Evolutionary conservation across 2,888 invertebrate genomes (phyloP).

Genomic region (Synergus umbraculus): DNA sequence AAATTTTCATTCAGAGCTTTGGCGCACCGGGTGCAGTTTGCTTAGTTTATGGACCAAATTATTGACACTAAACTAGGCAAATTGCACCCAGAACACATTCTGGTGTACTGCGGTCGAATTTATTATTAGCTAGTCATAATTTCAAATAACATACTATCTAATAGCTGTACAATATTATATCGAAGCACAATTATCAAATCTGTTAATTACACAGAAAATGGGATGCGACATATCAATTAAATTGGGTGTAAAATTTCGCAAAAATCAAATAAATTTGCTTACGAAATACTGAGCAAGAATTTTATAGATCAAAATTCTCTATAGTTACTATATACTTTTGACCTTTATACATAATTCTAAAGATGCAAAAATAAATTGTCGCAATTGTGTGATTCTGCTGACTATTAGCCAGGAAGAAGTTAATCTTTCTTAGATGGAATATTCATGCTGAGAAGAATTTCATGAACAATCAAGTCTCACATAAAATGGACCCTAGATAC

Average conservation of each 20-base stretch:
- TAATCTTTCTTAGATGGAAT: too few relatives aligned
- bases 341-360: too few relatives aligned
- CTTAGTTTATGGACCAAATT: conserved; percentile 26
- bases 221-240: background rate
- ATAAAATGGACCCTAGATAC: background rate
- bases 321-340: too few relatives aligned
- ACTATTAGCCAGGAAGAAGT: too few relatives aligned
- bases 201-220: background rate
- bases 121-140: conserved; percentile 19
- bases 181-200: background rate
- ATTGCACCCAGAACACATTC: conserved; percentile 14
- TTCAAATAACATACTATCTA: background rate
- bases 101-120: background rate
- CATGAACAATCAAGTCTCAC: background rate
- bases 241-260: too few relatives aligned
- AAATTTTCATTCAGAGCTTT: background rate
- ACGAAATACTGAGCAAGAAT: too few relatives aligned
- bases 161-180: background rate
- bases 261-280: too few relatives aligned
- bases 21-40: background rate
- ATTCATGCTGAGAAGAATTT: background rate
- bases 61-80: conserved; percentile 25
- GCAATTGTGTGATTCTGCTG: too few relatives aligned
- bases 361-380: too few relatives aligned
- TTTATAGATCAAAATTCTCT: too few relatives aligned